Conservation (phyloP, 1,140 invertebrate genomes). For the Pectinophora gossypiella region DNA sequence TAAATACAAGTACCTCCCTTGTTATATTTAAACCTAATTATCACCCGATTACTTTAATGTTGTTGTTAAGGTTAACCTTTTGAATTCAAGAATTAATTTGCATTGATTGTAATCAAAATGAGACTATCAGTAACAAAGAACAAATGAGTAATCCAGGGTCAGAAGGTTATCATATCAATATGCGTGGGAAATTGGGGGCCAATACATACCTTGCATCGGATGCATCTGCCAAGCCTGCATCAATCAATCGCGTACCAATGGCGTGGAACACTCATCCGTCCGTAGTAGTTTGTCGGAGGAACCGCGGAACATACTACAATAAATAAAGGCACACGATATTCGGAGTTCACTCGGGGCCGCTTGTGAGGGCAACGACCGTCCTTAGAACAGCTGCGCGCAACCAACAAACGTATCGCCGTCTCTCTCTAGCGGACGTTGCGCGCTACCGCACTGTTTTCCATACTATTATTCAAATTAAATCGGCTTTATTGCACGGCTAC, state of each 20-base stretch:
- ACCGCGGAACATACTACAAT: constrained; percentile 1
- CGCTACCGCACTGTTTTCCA: constrained; percentile 41
- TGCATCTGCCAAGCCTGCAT: background rate
- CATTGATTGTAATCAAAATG: no score
- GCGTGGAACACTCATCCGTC: background rate
- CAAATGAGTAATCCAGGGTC: background rate
- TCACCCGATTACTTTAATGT: no score
- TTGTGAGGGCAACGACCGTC: constrained; percentile 67
- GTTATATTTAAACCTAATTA: no score
- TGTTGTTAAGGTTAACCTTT: no score
- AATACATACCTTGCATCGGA: background rate
- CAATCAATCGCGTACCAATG: background rate
- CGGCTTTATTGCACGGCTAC: constrained; percentile 6
- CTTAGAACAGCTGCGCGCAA: constrained; percentile 57
- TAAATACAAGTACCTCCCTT: no score
- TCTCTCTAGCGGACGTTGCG: constrained; percentile 43
- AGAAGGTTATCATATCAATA: no score
- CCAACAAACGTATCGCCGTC: constrained; percentile 42
- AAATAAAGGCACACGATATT: constrained; percentile 42
- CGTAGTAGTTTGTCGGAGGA: background rate
- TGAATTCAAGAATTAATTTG: no score
- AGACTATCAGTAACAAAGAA: no score
- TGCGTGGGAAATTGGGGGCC: background rate
- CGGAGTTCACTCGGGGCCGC: constrained; percentile 67
- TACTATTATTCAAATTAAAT: constrained; percentile 53